These are phyloP conservation scores for Lottia scabra DNA, from an alignment of 2,888 invertebrate species.

Conservation along the genomic window DNA sequence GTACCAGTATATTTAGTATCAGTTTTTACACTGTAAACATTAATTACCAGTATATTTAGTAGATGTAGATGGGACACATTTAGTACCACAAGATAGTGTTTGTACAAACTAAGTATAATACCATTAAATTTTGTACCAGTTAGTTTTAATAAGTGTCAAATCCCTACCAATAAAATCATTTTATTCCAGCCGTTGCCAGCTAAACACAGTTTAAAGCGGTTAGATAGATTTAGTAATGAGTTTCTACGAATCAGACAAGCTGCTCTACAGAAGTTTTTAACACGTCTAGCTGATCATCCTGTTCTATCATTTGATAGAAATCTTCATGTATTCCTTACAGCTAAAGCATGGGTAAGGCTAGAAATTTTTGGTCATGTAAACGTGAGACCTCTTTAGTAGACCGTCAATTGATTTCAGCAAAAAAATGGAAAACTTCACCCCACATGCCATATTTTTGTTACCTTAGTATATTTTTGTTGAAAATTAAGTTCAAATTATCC, in stretches of 20 bases:
- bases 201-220: conserved; percentile 77
- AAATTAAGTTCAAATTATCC: no score
- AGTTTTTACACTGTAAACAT: background rate
- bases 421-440: no score
- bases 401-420: no score
- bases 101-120: background rate
- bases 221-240: conserved; percentile 80
- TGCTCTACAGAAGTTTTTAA: conserved; percentile 77
- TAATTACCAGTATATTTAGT: no score
- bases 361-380: no score
- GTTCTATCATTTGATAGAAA: conserved; percentile 78
- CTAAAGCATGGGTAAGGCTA: conserved; percentile 74
- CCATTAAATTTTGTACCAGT: no score
- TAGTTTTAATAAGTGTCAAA: no score
- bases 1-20: conserved; percentile 74
- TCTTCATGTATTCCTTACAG: conserved; percentile 77
- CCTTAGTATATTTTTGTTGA: no score
- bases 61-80: conserved; percentile 73
- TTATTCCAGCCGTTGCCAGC: conserved; percentile 76
- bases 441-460: no score
- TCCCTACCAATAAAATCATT: background rate
- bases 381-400: no score
- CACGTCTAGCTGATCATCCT: conserved; percentile 78
- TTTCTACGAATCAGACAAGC: conserved; percentile 78
- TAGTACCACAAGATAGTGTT: conserved; percentile 76